A percentile compares a stretch with the other conserved stretches of the same genome.
Evolutionary conservation across 2,797 vertebrate genomes (phyloP).

Genomic region (Chelidonichthys spinosus): DNA sequence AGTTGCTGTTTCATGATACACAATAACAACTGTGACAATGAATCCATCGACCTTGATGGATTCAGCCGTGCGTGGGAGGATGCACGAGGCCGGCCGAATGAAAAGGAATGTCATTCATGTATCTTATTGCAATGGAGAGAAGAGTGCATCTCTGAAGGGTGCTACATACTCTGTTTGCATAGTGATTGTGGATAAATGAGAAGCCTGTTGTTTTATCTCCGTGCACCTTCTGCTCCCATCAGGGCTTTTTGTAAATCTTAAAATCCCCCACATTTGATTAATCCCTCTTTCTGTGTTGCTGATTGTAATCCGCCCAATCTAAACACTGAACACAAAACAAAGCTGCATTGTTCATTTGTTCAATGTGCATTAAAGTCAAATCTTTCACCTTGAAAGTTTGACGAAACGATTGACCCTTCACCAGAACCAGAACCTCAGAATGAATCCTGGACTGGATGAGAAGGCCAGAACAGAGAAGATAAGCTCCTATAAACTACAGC

Average conservation of each 20-base stretch:
- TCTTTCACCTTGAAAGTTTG: background rate
- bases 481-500: background rate
- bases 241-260: slow-evolving; percentile 18
- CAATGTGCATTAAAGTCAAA: too few species aligned
- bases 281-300: background rate
- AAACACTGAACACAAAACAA: background rate
- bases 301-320: slow-evolving; percentile 6
- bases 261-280: slow-evolving; percentile 18
- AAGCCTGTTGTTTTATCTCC: slow-evolving; percentile 1
- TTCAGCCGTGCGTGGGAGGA: slow-evolving; percentile 13
- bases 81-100: background rate
- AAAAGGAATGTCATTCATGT: slow-evolving; percentile 7
- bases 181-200: slow-evolving; percentile 2
- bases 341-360: background rate
- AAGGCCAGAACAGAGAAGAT: background rate
- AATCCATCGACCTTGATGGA: slow-evolving; percentile 27
- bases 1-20: slow-evolving; percentile 20
- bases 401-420: background rate
- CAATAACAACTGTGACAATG: slow-evolving; percentile 6
- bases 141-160: background rate
- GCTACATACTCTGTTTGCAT: background rate
- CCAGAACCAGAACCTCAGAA: background rate
- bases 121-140: background rate
- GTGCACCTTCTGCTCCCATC: slow-evolving; percentile 4
- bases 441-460: background rate